These are phyloP conservation scores for Glossophaga mutica DNA, from an alignment of 2,797 vertebrate species.

Conservation along the genomic window DNA sequence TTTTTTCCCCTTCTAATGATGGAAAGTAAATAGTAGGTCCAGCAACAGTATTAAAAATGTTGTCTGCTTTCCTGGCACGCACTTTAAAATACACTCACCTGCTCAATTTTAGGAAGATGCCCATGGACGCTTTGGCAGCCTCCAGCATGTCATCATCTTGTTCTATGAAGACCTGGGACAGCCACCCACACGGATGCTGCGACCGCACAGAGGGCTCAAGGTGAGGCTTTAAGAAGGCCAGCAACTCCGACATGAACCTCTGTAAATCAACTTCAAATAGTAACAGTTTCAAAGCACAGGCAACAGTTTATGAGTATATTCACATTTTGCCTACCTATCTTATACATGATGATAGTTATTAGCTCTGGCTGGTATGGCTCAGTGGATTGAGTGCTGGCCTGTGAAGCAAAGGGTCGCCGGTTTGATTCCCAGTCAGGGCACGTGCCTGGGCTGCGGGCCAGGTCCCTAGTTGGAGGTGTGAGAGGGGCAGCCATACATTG, in stretches of 20 bases:
- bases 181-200: slow-evolving; percentile 87
- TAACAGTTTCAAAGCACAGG: background rate
- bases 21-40: background rate
- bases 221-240: slow-evolving; percentile 84
- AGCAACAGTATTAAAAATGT: background rate
- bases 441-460: too few species aligned
- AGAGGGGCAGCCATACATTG: too few species aligned
- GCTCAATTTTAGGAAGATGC: slow-evolving; percentile 85
- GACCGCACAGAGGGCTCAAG: slow-evolving; percentile 50
- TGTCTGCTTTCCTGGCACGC: background rate
- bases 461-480: too few species aligned
- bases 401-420: too few species aligned
- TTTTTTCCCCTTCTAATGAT: background rate
- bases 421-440: too few species aligned
- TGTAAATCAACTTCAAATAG: slow-evolving; percentile 72
- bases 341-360: background rate
- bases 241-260: slow-evolving; percentile 76
- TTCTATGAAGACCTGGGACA: slow-evolving; percentile 89
- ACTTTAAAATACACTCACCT: slow-evolving; percentile 78
- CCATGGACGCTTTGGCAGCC: slow-evolving; percentile 86
- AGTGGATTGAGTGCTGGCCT: too few species aligned
- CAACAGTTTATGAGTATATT: background rate
- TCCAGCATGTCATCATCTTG: slow-evolving; percentile 98
- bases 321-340: background rate
- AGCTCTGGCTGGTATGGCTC: too few species aligned